Base-by-base conservation (phyloP, 2,113 vertebrate species). In the Malurus melanocephalus region DNA sequence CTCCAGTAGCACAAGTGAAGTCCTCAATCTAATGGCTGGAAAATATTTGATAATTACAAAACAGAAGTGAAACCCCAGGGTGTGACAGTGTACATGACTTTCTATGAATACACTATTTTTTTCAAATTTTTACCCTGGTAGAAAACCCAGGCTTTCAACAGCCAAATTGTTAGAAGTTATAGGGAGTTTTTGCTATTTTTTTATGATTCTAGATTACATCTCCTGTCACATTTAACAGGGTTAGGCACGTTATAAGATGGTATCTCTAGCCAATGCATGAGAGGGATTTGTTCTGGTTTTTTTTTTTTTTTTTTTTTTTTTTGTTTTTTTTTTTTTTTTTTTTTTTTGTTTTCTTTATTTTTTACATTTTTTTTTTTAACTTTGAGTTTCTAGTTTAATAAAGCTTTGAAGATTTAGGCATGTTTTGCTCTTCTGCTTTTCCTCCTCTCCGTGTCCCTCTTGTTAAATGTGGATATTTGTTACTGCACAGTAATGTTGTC, bases 271-370 rank as follows among this genome's bases (percentile, higher is more conserved):
- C 16, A 59, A 13, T 33, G 7, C 26, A 32, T 28, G 12, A 77
- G 2, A 6, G 11, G 8, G 10, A n/a, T 51, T 62, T 43, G 27
- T 51, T 16, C 3, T 24, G 57, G 33, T 7, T 10, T 13, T 10
- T 22, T 32, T 7, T 4, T 7, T 35, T 21, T 20, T 2, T 17
- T 24, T 17, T 13, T 26, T 5, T 10, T 22, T 32, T 7, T 4
- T 7, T 30, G 16, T 20, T 2, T 17, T 24, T 17, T 15, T 26
- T 5, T 11, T 32, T 19, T 32, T n/a, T 30, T 33, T 7, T 2
- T 21, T 20, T 2, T 17, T 24, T 17, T 13, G 22, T 5, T 10
- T 22, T 32, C 6, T 4, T 7, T 30, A 13, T 20, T 2, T 17
- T 24, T 17, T 15, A n/a, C n/a, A n/a, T 26, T 5, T 11, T 32